Percentiles rank a stretch among this genome's conserved stretches.
Evolutionary conservation across 1,140 invertebrate genomes (phyloP).

Genomic region (Drosophila takahashii): DNA sequence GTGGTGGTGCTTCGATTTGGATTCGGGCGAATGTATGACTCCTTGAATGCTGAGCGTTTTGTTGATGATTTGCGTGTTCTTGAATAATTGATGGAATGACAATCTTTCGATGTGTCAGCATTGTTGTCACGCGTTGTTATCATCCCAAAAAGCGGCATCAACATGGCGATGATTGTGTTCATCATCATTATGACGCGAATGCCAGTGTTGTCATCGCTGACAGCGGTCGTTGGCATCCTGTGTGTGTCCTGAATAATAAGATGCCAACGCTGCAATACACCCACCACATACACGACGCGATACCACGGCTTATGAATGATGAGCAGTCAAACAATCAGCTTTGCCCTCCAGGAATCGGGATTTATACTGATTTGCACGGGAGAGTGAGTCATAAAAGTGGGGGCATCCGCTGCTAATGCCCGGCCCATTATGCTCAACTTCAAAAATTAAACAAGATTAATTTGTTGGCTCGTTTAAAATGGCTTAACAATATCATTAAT

Average conservation of each 20-base stretch:
- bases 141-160: slow-evolving; percentile 40
- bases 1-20: not conserved
- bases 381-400: slow-evolving; percentile 10
- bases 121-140: slow-evolving; percentile 72
- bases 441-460: slow-evolving; percentile 74
- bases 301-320: slow-evolving; percentile 60
- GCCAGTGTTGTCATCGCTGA: slow-evolving; percentile 58
- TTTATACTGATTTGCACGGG: slow-evolving; percentile 29
- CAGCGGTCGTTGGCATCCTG: slow-evolving; percentile 41
- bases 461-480: slow-evolving; percentile 67
- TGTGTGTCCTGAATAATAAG: slow-evolving; percentile 72
- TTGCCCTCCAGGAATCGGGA: slow-evolving; percentile 34
- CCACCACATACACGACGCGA: slow-evolving; percentile 19
- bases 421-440: slow-evolving; percentile 25
- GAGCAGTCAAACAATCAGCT: slow-evolving; percentile 68
- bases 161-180: slow-evolving; percentile 10
- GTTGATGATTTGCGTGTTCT: slow-evolving; percentile 63
- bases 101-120: slow-evolving; percentile 80
- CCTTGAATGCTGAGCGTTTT: slow-evolving; percentile 58
- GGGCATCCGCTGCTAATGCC: slow-evolving; percentile 53
- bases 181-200: slow-evolving; percentile 17
- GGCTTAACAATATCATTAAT: slow-evolving; percentile 73
- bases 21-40: slow-evolving; percentile 18
- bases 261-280: slow-evolving; percentile 64
- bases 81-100: slow-evolving; percentile 81